Percentiles rank a stretch among this genome's conserved stretches.
phyloP scores from a whole-genome alignment of 2,797 vertebrate genomes.

The Poeciliopsis presidionis region DNA sequence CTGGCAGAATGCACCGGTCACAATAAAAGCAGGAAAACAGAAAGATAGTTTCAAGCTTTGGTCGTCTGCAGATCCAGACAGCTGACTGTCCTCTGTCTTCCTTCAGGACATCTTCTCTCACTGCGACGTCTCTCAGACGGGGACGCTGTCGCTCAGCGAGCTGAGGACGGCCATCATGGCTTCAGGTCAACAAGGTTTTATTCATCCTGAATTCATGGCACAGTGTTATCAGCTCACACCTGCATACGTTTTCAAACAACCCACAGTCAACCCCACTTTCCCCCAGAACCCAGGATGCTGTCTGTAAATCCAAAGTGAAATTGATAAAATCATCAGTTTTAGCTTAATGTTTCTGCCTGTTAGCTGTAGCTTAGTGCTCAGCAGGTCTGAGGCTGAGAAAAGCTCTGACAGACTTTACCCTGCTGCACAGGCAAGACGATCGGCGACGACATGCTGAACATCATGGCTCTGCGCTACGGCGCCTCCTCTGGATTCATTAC shows the following conservation, averaged over 20 bases:
- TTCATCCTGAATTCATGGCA: background rate
- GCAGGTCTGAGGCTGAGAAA: too few relatives aligned
- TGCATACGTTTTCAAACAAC: too few relatives aligned
- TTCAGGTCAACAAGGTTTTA: conserved; percentile 48
- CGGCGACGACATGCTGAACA: conserved; percentile 57
- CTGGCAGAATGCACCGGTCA: too few relatives aligned
- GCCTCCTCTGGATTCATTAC: conserved; percentile 74
- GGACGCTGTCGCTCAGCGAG: conserved; percentile 66
- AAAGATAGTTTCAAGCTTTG: too few relatives aligned
- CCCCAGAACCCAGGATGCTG: too few relatives aligned
- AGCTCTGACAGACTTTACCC: background rate
- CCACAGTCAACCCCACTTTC: too few relatives aligned
- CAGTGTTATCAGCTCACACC: background rate
- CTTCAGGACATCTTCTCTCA: conserved; percentile 68
- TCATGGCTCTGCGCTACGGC: conserved; percentile 82
- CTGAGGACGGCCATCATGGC: conserved; percentile 64
- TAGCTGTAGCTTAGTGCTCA: background rate
- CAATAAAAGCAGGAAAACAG: too few relatives aligned
- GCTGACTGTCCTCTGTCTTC: background rate
- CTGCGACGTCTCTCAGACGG: conserved; percentile 60
- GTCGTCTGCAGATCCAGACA: background rate
- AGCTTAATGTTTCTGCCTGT: background rate
- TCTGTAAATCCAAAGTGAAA: too few relatives aligned
- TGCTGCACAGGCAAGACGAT: conserved; percentile 50
- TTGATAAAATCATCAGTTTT: too few relatives aligned